Evolutionary conservation across 2,888 invertebrate species (phyloP).

Genomic region (Eilema caniola): DNA sequence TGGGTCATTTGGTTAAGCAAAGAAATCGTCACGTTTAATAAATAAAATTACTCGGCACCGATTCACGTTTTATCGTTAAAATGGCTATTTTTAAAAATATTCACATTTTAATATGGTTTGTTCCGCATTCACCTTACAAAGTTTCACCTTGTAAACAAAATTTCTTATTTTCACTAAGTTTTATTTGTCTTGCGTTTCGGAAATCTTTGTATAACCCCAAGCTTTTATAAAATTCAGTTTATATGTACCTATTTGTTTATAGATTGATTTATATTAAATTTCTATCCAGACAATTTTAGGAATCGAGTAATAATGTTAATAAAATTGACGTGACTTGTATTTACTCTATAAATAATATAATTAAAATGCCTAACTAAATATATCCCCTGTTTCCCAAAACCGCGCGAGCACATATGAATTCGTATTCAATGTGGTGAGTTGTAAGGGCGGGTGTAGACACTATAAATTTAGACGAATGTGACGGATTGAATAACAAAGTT

Average conservation of each 20-base stretch:
- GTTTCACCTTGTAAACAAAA: background rate
- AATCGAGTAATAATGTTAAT: too few species aligned
- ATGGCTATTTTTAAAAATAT: background rate
- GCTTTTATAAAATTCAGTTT: too few species aligned
- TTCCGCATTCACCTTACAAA: background rate
- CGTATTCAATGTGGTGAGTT: conserved; percentile 36
- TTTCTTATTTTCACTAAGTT: background rate
- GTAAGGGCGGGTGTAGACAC: conserved; percentile 4
- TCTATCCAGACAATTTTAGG: background rate
- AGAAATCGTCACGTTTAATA: background rate
- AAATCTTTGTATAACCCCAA: too few species aligned
- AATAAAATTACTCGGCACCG: background rate
- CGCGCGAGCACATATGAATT: conserved; percentile 34
- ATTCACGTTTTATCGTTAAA: background rate
- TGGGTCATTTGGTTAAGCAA: background rate
- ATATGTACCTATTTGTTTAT: too few species aligned
- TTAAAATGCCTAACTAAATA: background rate
- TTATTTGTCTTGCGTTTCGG: background rate
- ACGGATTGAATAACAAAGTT: background rate
- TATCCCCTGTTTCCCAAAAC: conserved; percentile 19
- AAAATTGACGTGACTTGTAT: too few species aligned
- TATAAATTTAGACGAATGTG: conserved; percentile 11
- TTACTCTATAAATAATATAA: background rate
- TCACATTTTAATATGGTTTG: background rate
- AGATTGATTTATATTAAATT: too few species aligned